Evolutionary conservation across 2,888 invertebrate genomes (phyloP).

Genomic region (Thymelicus lineola): DNA sequence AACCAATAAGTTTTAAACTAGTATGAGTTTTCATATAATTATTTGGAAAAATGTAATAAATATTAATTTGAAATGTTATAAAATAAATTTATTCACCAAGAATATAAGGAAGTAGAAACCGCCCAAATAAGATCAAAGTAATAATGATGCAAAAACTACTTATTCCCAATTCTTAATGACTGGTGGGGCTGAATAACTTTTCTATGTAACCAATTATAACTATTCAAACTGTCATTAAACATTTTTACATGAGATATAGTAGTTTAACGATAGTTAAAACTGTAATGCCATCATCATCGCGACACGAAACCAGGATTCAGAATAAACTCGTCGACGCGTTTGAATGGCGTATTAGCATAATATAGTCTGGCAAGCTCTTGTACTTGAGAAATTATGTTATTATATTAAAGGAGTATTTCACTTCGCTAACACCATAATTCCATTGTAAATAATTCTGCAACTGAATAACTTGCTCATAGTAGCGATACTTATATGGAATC

Average conservation of each 20-base stretch:
- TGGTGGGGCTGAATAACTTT: too few relatives aligned
- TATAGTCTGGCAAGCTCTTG: constrained; percentile 42
- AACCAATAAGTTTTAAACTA: not conserved
- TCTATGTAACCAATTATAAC: too few relatives aligned
- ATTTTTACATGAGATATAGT: too few relatives aligned
- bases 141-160: too few relatives aligned
- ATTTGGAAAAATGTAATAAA: too few relatives aligned
- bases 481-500: constrained; percentile 17
- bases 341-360: constrained; percentile 51
- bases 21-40: too few relatives aligned
- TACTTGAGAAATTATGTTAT: constrained; percentile 35
- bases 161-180: too few relatives aligned
- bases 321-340: constrained; percentile 34
- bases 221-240: too few relatives aligned
- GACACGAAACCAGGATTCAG: constrained; percentile 37
- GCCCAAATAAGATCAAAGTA: too few relatives aligned
- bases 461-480: constrained; percentile 41
- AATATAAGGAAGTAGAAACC: too few relatives aligned
- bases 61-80: too few relatives aligned
- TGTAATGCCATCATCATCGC: constrained; percentile 25
- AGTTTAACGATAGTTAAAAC: too few relatives aligned
- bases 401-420: constrained; percentile 45
- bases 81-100: not conserved
- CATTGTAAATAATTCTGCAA: constrained; percentile 47
- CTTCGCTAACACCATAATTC: constrained; percentile 44